Evolutionary conservation across 2,113 vertebrate species (phyloP).

Genomic region (Actenoides lindsayi): DNA sequence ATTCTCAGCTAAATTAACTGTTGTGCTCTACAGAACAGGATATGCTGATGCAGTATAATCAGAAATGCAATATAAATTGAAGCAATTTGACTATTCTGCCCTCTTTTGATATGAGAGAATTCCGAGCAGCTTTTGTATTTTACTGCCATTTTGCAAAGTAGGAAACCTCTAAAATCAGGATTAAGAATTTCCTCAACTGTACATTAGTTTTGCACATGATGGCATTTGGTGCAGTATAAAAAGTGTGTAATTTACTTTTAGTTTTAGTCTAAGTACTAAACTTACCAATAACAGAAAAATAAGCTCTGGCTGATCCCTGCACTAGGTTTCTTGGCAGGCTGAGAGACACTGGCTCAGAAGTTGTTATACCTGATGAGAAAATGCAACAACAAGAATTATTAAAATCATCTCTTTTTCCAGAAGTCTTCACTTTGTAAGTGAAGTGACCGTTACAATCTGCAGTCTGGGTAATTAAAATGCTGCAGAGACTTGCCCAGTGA

Average conservation of each 20-base stretch:
- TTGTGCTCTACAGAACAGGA: neutral
- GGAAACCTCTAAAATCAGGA: neutral
- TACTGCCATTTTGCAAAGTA: neutral
- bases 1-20: neutral
- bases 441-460: neutral
- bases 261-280: neutral
- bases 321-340: slow-evolving; percentile 54
- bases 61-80: neutral
- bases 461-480: neutral
- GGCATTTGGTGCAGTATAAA: neutral
- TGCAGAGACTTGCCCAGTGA: neutral
- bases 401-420: neutral
- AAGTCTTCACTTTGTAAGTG: neutral
- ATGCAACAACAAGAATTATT: neutral
- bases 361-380: slow-evolving; percentile 10
- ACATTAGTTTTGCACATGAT: neutral
- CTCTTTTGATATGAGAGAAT: neutral
- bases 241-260: neutral
- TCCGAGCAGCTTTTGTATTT: neutral
- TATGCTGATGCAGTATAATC: neutral
- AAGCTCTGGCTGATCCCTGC: slow-evolving; percentile 67
- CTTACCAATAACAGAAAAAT: slow-evolving; percentile 71
- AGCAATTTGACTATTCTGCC: neutral
- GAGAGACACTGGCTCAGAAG: slow-evolving; percentile 36
- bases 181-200: neutral